Base-by-base conservation (phyloP, 2,113 vertebrate genomes). In the Thermophis baileyi region DNA sequence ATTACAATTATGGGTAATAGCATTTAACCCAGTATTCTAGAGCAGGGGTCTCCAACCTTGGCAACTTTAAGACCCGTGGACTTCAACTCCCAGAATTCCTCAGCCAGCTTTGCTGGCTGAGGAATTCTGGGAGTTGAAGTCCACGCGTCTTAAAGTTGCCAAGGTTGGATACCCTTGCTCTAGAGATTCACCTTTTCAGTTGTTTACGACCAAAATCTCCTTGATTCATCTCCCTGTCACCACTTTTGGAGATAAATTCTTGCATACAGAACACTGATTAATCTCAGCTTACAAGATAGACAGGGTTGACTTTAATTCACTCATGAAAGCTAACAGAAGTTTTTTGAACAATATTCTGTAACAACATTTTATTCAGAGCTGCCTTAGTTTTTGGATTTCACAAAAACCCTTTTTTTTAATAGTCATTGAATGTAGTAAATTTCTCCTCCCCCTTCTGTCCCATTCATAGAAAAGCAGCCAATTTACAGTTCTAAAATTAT, bases 201-300 rank as follows among this genome's bases (percentile, higher is more conserved):
- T 95, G 54, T 27, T 92, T 93, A 53, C 35, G 92, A 95, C 74
- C 94, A 74, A 89, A 91, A 90, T 97, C 97, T 98, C 97, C 97
- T 98, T 97, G 95, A 95, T 85, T 55, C 91, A 69, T 69, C 89
- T 93, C 95, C 95, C 95, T 92, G 57, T 95, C 94, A 94, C 12
- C 46, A 24, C 81, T 97, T 97, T 92, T 96, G 94, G 93, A 97
- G 96, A 96, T 89, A 96, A 94, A 97, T 93, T 85, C 92, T 95
- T 89, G 94, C 88, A 95, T 96, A 95, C 94, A 85, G 94, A 95
- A 96, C 96, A 95, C 95, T 97, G 97, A 97, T 97, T 96, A 96
- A 96, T 97, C 96, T 94, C 92, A 92, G 96, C 51, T 14, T 44
- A 96, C 90, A 22, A 85, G 92, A 89, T 94, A 92, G 91, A 93